These are phyloP conservation scores for Panthera tigris DNA, from an alignment of 2,113 vertebrate species.

Conservation along the genomic window DNA sequence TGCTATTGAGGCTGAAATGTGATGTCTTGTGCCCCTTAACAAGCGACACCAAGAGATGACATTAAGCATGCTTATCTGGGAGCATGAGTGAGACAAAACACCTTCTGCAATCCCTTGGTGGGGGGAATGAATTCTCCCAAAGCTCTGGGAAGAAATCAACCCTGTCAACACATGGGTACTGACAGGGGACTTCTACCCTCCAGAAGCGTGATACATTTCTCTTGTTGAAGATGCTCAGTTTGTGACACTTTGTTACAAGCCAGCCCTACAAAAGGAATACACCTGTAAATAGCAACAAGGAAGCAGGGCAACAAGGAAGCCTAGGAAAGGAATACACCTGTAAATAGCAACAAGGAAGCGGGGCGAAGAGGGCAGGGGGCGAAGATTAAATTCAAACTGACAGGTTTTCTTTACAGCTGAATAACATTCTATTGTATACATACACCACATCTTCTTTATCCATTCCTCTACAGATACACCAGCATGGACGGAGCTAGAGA, in stretches of 20 bases:
- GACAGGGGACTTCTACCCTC: background rate
- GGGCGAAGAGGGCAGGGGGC: background rate
- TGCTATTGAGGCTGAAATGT: background rate
- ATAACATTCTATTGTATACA: background rate
- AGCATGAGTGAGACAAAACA: background rate
- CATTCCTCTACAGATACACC: background rate
- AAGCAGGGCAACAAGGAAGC: background rate
- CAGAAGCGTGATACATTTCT: background rate
- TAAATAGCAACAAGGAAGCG: background rate
- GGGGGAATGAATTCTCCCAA: background rate
- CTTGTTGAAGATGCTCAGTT: background rate
- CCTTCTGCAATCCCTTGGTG: background rate
- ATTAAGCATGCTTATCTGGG: background rate
- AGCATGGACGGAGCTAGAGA: background rate
- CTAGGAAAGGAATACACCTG: background rate
- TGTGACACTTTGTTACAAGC: background rate
- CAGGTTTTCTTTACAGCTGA: background rate
- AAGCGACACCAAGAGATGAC: background rate
- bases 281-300: background rate
- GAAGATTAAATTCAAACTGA: background rate
- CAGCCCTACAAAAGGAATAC: background rate
- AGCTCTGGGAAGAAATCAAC: background rate
- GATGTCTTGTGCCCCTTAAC: background rate
- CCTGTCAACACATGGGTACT: rapidly evolving
- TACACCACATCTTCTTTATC: background rate